Evolutionary conservation across 2,797 vertebrate species (phyloP), one percentile per base, ranked within the genome.

Genomic region (Odontamblyopus rebecca): DNA sequence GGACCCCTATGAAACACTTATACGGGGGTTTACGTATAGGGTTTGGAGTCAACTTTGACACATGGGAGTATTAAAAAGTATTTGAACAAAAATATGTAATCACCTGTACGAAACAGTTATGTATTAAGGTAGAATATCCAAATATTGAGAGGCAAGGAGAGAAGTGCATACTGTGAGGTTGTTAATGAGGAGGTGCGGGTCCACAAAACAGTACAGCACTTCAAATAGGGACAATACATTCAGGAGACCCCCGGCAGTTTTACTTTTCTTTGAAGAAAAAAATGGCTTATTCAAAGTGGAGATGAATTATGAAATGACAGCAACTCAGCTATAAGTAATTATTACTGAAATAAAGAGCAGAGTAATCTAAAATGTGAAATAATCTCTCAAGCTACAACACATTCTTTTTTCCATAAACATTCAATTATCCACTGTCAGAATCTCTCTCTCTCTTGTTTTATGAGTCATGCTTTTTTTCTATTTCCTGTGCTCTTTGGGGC

Each of bases 151-250:
- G 23, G 13, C 7, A n/a, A 51, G 66, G 71, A 32, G 44, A 64
- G 56, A 79, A 76, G 73, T 74, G 73, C 76, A 84, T 84, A 80
- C 65, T 26, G 72, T 67, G 65, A 75, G 69, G 71, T 48, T 73
- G 56, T 64, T 71, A 78, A 77, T 60, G 65, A 69, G 35, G 65
- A 77, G 83, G 83, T 73, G 44, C 78, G 80, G 82, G 80, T 74
- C 71, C 79, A 88, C 82, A 74, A 85, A 87, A 91, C 86, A 82
- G 77, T 84, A 90, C 90, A 91, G 85, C 90, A 91, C 86, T 90
- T 91, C 64, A 89, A 88, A 84, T 88, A 87, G 87, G 82, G 86
- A 86, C 84, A 73, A 89, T 90, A 92, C 91, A 93, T 93, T 93
- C 91, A 92, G 91, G 91, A 88, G 74, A 76, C 77, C 76, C 68